phyloP scores from a whole-genome alignment of 1,140 invertebrate genomes.

The Monochamus saltuarius region DNA sequence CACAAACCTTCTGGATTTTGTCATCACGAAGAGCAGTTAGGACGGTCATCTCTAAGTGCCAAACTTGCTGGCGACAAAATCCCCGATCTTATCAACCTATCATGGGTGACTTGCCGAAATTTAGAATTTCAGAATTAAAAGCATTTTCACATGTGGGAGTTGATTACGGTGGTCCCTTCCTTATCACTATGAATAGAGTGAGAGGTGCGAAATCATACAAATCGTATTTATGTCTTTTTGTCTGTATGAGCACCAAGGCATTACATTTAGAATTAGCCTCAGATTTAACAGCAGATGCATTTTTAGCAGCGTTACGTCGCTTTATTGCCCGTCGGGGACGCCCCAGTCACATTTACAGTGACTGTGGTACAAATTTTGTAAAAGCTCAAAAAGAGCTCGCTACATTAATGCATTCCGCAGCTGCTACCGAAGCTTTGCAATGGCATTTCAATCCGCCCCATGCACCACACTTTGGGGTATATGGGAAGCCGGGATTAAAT shows the following conservation, averaged over 20 bases:
- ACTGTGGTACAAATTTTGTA: conserved; percentile 41
- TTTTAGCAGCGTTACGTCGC: conserved; percentile 39
- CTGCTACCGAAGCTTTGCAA: neutral
- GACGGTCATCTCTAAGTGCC: conserved; percentile 5
- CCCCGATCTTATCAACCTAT: conserved; percentile 11
- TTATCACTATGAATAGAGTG: neutral
- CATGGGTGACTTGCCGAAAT: conserved; percentile 28
- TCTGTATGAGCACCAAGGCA: conserved; percentile 21
- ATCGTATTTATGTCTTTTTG: conserved; percentile 12
- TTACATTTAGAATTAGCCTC: conserved; percentile 45
- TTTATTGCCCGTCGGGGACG: conserved; percentile 42
- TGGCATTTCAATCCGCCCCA: conserved; percentile 18
- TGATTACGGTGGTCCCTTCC: conserved; percentile 16
- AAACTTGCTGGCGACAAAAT: conserved; percentile 13
- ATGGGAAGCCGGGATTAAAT: conserved; percentile 51
- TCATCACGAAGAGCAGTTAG: neutral
- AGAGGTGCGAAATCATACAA: conserved; percentile 1
- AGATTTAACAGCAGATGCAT: conserved; percentile 37
- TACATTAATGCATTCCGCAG: neutral
- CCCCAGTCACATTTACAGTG: conserved; percentile 30
- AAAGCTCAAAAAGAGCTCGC: conserved; percentile 23
- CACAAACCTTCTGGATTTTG: conserved; percentile 16
- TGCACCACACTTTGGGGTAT: conserved; percentile 49
- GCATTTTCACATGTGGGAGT: conserved; percentile 35
- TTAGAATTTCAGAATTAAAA: conserved; percentile 34